These are phyloP conservation scores for Amblyraja radiata DNA, from an alignment of 2,797 vertebrate species.

Conservation along the genomic window DNA sequence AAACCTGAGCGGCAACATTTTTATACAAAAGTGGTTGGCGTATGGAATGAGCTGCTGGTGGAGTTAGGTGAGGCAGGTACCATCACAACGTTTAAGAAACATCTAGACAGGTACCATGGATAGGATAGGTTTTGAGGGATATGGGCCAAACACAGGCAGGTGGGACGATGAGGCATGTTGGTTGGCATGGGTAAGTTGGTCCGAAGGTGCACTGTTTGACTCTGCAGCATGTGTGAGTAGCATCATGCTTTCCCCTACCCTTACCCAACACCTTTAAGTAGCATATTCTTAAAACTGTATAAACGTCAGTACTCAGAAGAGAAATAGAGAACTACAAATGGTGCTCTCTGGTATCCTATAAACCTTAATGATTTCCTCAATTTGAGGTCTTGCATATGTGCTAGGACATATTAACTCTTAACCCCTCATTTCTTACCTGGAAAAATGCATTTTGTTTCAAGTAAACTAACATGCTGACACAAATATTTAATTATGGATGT, in stretches of 20 bases:
- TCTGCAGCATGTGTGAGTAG: background rate
- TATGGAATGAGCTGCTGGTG: no score
- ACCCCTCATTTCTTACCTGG: background rate
- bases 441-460: background rate
- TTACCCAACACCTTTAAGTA: background rate
- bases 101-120: no score
- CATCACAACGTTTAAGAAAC: no score
- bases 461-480: background rate
- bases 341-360: background rate
- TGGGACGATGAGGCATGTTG: no score
- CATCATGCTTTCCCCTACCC: background rate
- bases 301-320: background rate
- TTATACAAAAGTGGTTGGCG: no score
- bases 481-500: conserved; percentile 11
- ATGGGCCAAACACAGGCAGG: no score
- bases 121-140: no score
- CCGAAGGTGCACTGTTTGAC: no score
- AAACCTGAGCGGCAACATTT: no score
- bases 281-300: background rate
- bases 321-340: background rate
- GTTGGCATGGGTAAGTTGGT: no score
- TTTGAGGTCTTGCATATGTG: background rate
- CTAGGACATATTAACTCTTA: no score
- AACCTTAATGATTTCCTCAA: background rate
- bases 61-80: no score